phyloP scores from a whole-genome alignment of 2,888 invertebrate species.

The Atethmia centrago region DNA sequence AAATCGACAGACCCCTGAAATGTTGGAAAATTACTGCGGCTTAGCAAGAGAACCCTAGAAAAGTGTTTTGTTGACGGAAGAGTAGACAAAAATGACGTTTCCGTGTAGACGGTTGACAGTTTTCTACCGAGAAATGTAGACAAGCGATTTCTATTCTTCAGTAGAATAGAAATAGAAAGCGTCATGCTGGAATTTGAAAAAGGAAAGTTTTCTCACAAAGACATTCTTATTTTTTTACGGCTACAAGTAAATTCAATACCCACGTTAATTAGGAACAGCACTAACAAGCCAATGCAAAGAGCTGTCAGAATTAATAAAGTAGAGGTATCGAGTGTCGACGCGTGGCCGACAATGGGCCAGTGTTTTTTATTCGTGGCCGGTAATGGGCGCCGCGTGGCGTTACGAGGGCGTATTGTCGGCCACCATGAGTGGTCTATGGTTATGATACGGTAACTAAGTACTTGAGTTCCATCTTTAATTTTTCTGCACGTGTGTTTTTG shows the following conservation, averaged over 20 bases:
- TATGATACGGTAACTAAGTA: slow-evolving; percentile 65
- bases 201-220: background rate
- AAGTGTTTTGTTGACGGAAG: too few species aligned
- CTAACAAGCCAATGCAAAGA: slow-evolving; percentile 82
- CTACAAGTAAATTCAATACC: slow-evolving; percentile 25
- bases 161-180: too few species aligned
- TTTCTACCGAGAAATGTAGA: too few species aligned
- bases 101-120: too few species aligned
- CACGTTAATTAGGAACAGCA: slow-evolving; percentile 69
- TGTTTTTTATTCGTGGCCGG: slow-evolving; percentile 77
- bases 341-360: slow-evolving; percentile 75
- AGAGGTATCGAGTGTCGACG: slow-evolving; percentile 84
- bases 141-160: too few species aligned
- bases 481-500: slow-evolving; percentile 62
- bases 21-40: too few species aligned
- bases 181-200: background rate
- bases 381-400: slow-evolving; percentile 86
- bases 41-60: too few species aligned
- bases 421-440: slow-evolving; percentile 58
- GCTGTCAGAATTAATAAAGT: slow-evolving; percentile 85
- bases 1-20: too few species aligned
- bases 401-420: slow-evolving; percentile 79
- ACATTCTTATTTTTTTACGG: background rate
- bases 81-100: too few species aligned
- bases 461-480: slow-evolving; percentile 48